A percentile compares a stretch with the other conserved stretches of the same genome.
Evolutionary conservation across 1,140 invertebrate genomes (phyloP).

Genomic region (Oncopeltus fasciatus): DNA sequence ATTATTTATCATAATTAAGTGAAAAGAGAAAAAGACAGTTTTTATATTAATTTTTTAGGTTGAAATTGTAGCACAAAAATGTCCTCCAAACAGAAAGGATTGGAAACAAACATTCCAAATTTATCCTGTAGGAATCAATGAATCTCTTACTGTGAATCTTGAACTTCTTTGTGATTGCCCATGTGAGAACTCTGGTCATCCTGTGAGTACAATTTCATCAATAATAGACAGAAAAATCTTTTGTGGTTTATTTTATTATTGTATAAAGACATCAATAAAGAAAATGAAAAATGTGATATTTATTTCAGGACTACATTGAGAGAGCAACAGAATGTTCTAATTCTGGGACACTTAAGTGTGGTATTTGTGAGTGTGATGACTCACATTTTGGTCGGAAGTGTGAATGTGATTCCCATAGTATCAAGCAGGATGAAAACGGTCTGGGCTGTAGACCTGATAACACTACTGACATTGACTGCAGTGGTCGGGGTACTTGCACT

Average conservation of each 20-base stretch:
- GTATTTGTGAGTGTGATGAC: slow-evolving; percentile 70
- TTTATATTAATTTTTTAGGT: slow-evolving; percentile 39
- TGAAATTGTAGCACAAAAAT: slow-evolving; percentile 55
- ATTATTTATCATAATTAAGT: too few relatives aligned
- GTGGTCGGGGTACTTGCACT: slow-evolving; percentile 58
- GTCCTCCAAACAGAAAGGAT: slow-evolving; percentile 53
- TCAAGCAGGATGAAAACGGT: slow-evolving; percentile 33
- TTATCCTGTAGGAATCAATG: slow-evolving; percentile 83
- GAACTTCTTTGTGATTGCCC: slow-evolving; percentile 82
- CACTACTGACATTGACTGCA: slow-evolving; percentile 51
- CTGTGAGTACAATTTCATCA: slow-evolving; percentile 27
- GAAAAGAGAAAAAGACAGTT: too few relatives aligned
- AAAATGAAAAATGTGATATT: background rate
- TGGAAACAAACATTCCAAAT: slow-evolving; percentile 74
- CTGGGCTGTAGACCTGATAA: slow-evolving; percentile 59
- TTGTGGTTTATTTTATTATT: background rate
- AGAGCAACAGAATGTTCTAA: slow-evolving; percentile 44
- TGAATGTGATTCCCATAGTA: slow-evolving; percentile 56
- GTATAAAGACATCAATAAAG: background rate
- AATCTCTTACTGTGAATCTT: slow-evolving; percentile 67
- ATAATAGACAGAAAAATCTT: background rate
- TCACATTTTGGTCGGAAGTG: slow-evolving; percentile 69
- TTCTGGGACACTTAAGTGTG: slow-evolving; percentile 63
- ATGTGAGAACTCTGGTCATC: slow-evolving; percentile 53
- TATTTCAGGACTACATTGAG: slow-evolving; percentile 30